Conservation (phyloP, 2,888 invertebrate genomes). For the Heliconius sara region DNA sequence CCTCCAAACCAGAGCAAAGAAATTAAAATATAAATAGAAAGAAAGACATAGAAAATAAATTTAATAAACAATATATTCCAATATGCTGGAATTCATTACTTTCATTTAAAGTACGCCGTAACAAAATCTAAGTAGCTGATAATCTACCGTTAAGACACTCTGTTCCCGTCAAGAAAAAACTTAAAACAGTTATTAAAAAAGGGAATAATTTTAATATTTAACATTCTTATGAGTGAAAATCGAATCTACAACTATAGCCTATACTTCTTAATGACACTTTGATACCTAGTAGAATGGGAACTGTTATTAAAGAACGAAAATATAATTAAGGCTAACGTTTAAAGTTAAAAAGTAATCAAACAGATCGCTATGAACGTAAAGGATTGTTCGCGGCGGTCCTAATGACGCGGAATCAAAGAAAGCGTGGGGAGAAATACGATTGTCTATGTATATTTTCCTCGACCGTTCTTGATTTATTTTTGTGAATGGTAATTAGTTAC, state of each 20-base stretch:
- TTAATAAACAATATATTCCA: too few species aligned
- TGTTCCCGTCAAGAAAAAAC: too few species aligned
- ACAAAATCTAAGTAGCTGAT: too few species aligned
- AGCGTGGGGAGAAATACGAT: neutral
- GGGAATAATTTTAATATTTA: neutral
- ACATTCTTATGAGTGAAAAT: neutral
- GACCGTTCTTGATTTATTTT: neutral
- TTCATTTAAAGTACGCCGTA: too few species aligned
- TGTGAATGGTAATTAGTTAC: neutral
- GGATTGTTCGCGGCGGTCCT: neutral
- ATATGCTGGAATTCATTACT: too few species aligned
- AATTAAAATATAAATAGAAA: too few species aligned
- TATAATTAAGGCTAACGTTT: neutral
- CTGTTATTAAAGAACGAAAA: neutral
- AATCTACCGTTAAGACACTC: too few species aligned
- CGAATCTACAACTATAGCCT: neutral
- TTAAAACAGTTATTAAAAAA: too few species aligned
- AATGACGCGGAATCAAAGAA: neutral
- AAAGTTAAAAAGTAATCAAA: slow-evolving; percentile 1
- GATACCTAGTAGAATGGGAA: neutral
- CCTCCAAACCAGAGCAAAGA: too few species aligned
- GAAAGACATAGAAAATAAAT: too few species aligned
- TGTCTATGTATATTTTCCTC: slow-evolving; percentile 7
- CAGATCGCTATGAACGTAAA: neutral
- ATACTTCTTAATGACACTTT: neutral